Conservation (phyloP, 2,797 vertebrate species). For the Lates japonicus region DNA sequence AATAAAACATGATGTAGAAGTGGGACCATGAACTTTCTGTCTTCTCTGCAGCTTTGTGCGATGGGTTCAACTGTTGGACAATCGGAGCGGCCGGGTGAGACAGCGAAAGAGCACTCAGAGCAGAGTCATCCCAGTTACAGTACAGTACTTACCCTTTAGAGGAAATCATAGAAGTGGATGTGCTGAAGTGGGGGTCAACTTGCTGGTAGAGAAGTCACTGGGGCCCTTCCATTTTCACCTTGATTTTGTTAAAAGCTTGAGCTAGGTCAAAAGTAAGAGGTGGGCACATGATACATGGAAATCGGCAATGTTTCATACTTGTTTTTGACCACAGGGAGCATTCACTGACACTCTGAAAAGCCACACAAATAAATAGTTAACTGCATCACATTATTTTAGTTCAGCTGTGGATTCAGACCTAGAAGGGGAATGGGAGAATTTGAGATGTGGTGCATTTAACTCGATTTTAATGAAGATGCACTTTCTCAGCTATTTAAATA, state of each 20-base stretch:
- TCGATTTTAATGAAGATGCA: constrained; percentile 10
- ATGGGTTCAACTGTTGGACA: constrained; percentile 64
- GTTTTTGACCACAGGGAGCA: constrained; percentile 13
- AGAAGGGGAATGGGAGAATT: background rate
- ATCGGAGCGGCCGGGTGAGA: constrained; percentile 47
- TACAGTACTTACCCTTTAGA: constrained; percentile 72
- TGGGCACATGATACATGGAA: constrained; percentile 36
- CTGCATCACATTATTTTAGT: background rate
- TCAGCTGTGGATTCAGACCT: constrained; percentile 15
- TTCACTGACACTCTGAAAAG: constrained; percentile 47
- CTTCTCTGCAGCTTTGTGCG: constrained; percentile 31
- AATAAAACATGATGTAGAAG: constrained; percentile 75
- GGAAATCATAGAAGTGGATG: constrained; percentile 64
- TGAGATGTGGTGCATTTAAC: background rate
- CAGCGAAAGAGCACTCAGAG: constrained; percentile 68
- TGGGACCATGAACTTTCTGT: constrained; percentile 63
- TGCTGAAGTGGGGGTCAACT: constrained; percentile 65
- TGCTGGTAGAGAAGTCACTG: constrained; percentile 60
- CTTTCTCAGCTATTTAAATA: constrained; percentile 15
- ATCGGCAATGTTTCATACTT: constrained; percentile 43
- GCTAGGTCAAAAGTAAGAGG: constrained; percentile 56
- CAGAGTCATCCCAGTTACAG: constrained; percentile 57
- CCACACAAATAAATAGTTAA: background rate
- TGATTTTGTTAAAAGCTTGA: constrained; percentile 63
- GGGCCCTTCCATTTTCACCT: constrained; percentile 59